Percentiles rank a stretch among this genome's conserved stretches.
Evolutionary conservation across 64 coral and sea anemone species (phyloP).

Genomic region (Trachythela sp.): DNA sequence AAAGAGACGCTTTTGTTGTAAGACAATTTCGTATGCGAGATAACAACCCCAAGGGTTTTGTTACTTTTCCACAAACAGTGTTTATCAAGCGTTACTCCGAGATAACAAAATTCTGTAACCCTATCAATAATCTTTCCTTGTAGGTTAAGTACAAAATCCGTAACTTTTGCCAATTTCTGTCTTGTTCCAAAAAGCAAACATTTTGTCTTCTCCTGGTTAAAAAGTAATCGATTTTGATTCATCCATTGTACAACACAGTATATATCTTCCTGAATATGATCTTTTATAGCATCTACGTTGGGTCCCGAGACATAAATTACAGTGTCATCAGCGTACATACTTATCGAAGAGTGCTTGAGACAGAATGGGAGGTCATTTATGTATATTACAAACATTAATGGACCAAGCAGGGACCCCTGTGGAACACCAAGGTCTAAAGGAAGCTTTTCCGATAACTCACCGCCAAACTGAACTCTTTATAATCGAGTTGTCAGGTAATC

Average conservation of each 20-base stretch:
- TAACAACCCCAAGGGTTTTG: neutral
- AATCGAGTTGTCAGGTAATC: neutral
- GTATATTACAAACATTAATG: slow-evolving; percentile 18
- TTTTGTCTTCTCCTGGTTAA: neutral
- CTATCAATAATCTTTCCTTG: slow-evolving; percentile 26
- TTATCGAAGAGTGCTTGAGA: neutral
- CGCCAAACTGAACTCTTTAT: neutral
- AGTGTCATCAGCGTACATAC: neutral
- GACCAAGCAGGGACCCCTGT: slow-evolving; percentile 31
- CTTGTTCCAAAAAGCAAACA: neutral
- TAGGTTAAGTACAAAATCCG: neutral
- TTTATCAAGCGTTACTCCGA: neutral
- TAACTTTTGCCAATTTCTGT: neutral
- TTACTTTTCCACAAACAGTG: slow-evolving; percentile 25
- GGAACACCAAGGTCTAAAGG: slow-evolving; percentile 28
- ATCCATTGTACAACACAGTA: neutral
- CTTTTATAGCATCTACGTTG: neutral
- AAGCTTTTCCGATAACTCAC: neutral
- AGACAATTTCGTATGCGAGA: slow-evolving; percentile 26
- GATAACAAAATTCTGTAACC: neutral
- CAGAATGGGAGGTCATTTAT: neutral
- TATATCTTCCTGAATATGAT: neutral
- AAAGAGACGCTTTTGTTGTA: slow-evolving; percentile 22
- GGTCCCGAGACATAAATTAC: neutral
- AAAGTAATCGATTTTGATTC: neutral